A percentile compares a stretch with the other conserved stretches of the same genome.
Conservation (phyloP, 2,888 invertebrate species). For the Agrilus biguttatus region DNA sequence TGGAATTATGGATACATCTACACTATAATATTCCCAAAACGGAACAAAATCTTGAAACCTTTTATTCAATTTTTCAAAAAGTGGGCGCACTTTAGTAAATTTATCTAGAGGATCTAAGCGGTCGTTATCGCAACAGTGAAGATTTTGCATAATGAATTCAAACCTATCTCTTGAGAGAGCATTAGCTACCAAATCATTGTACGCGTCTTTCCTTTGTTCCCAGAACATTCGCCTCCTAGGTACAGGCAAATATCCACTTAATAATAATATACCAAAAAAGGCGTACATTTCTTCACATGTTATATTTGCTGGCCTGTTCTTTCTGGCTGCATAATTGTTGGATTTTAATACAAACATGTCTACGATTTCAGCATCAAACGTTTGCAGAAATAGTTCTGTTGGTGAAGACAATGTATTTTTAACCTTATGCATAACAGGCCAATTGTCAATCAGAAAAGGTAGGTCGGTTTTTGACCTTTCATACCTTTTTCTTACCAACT, state of each 20-base stretch:
- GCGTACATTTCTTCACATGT: slow-evolving; percentile 5
- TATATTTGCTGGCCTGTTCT: slow-evolving; percentile 5
- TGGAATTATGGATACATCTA: slow-evolving; percentile 23
- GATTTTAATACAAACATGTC: slow-evolving; percentile 7
- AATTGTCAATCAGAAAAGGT: background rate
- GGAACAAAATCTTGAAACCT: slow-evolving; percentile 13
- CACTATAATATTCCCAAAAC: slow-evolving; percentile 10
- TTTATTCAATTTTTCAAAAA: slow-evolving; percentile 12
- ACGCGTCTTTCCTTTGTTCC: slow-evolving; percentile 13
- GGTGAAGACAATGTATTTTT: no score
- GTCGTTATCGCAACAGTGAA: slow-evolving; percentile 16
- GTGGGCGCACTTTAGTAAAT: slow-evolving; percentile 15
- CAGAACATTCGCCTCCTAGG: slow-evolving; percentile 16
- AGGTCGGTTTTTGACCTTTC: slow-evolving; percentile 1
- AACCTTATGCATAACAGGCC: background rate
- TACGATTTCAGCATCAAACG: background rate
- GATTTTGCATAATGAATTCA: slow-evolving; percentile 14
- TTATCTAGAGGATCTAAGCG: slow-evolving; percentile 11
- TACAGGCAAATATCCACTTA: slow-evolving; percentile 14
- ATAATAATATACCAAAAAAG: slow-evolving; percentile 12
- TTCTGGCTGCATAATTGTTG: slow-evolving; percentile 8
- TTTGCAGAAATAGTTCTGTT: slow-evolving; percentile 7
- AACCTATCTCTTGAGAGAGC: slow-evolving; percentile 15
- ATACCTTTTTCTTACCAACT: slow-evolving; percentile 1
- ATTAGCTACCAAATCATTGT: slow-evolving; percentile 12